These are phyloP conservation scores for Melanogrammus aeglefinus DNA, from an alignment of 2,797 vertebrate species.

Conservation along the genomic window DNA sequence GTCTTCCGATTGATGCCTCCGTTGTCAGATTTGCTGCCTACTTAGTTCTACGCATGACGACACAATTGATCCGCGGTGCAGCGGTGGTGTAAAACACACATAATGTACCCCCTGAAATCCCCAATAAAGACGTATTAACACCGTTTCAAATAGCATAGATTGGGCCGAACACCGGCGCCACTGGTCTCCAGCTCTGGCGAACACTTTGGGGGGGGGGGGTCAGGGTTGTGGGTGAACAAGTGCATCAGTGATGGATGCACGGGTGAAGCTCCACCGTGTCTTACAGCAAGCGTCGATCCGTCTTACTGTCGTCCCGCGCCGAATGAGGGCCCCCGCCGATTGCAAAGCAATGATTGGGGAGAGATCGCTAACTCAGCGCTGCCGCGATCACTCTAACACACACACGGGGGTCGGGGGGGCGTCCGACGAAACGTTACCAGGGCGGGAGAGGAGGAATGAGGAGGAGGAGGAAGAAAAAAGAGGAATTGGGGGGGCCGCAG, in stretches of 20 bases:
- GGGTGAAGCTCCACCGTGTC: not conserved
- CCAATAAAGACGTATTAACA: too few species aligned
- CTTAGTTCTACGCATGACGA: too few species aligned
- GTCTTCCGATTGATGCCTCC: not conserved
- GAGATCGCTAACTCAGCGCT: not conserved
- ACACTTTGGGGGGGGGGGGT: not conserved
- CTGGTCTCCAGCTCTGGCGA: not conserved
- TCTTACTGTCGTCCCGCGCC: not conserved
- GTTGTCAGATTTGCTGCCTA: too few species aligned
- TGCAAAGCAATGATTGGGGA: not conserved
- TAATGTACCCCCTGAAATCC: too few species aligned
- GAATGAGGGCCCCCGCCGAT: not conserved
- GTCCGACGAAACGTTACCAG: not conserved
- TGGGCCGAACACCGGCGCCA: too few species aligned
- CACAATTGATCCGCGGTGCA: too few species aligned
- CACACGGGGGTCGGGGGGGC: not conserved
- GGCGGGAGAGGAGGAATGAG: not conserved
- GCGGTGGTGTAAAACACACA: too few species aligned
- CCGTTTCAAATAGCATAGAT: too few species aligned
- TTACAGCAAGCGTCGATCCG: not conserved
- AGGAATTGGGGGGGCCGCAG: not conserved
- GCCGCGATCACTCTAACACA: not conserved
- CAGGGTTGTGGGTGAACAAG: not conserved
- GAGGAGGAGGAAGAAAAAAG: not conserved
- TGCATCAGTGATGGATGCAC: not conserved